Conservation (phyloP, 2,888 invertebrate genomes). For the Cheilosia urbana region DNA sequence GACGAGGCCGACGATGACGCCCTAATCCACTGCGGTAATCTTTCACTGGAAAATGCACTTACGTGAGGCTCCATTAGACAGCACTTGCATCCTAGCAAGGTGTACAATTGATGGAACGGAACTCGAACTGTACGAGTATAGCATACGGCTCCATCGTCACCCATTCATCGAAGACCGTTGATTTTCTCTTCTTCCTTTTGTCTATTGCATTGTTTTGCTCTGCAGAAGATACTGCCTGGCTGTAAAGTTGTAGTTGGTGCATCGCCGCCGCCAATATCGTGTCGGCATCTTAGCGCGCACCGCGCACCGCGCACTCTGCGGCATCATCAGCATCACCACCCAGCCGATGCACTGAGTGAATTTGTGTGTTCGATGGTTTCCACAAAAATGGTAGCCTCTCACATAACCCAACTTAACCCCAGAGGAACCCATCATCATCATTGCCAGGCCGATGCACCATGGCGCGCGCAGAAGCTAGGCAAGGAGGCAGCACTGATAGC, state of each 20-base stretch:
- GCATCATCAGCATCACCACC: slow-evolving; percentile 63
- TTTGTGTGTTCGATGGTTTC: slow-evolving; percentile 73
- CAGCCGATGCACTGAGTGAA: slow-evolving; percentile 69
- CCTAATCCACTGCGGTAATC: slow-evolving; percentile 69
- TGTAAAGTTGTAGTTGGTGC: slow-evolving; percentile 1
- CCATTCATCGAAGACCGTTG: slow-evolving; percentile 66
- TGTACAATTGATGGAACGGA: slow-evolving; percentile 73
- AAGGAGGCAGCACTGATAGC: slow-evolving; percentile 54
- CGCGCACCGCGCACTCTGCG: slow-evolving; percentile 65
- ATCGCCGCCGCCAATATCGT: slow-evolving; percentile 53
- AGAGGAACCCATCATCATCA: slow-evolving; percentile 68
- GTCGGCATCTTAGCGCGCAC: slow-evolving; percentile 72
- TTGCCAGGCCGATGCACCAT: slow-evolving; percentile 24
- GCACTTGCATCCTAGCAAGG: slow-evolving; percentile 56
- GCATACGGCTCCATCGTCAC: slow-evolving; percentile 59
- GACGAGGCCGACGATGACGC: slow-evolving; percentile 63
- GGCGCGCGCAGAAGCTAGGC: slow-evolving; percentile 54
- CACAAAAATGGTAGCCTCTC: slow-evolving; percentile 75
- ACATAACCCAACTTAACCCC: slow-evolving; percentile 75
- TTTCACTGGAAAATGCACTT: slow-evolving; percentile 76
- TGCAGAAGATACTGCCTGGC: slow-evolving; percentile 52
- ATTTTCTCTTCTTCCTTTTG: not conserved
- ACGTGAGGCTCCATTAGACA: slow-evolving; percentile 66
- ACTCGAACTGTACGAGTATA: slow-evolving; percentile 50
- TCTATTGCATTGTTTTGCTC: slow-evolving; percentile 16